Evolutionary conservation across 2,888 invertebrate genomes (phyloP).

Genomic region (Electrophaes corylata): DNA sequence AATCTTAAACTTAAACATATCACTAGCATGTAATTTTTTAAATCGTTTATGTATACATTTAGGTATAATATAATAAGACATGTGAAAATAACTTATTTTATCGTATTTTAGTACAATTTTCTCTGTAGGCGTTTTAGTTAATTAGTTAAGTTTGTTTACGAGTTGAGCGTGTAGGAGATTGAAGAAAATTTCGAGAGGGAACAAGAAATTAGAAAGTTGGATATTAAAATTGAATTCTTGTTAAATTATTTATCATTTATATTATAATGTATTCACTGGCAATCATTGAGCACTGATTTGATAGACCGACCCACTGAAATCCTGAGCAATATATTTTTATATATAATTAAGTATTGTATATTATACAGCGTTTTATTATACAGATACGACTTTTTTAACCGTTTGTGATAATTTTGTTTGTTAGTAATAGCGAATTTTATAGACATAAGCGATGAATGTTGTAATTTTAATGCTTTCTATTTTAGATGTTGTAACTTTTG

Average conservation of each 20-base stretch:
- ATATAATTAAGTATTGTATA: constrained; percentile 78
- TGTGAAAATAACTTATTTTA: constrained; percentile 61
- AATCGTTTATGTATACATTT: constrained; percentile 80
- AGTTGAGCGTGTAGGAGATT: constrained; percentile 33
- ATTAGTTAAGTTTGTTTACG: constrained; percentile 32
- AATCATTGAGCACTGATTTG: constrained; percentile 74
- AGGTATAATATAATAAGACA: constrained; percentile 60
- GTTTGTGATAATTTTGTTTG: constrained; percentile 72
- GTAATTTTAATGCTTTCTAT: constrained; percentile 72
- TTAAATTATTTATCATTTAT: constrained; percentile 40
- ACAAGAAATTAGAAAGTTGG: constrained; percentile 42
- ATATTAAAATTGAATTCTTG: constrained; percentile 38
- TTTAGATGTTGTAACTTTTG: constrained; percentile 74
- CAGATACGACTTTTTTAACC: constrained; percentile 72
- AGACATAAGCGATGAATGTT: constrained; percentile 66
- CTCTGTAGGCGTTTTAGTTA: constrained; percentile 37
- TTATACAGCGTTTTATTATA: constrained; percentile 76
- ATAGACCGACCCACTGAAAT: constrained; percentile 79
- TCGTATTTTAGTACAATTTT: constrained; percentile 36
- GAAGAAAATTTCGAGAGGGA: constrained; percentile 40
- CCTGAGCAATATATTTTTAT: constrained; percentile 84
- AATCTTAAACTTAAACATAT: constrained; percentile 68
- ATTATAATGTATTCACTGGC: constrained; percentile 46
- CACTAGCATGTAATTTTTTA: constrained; percentile 75
- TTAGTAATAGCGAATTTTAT: constrained; percentile 66